phyloP scores from a whole-genome alignment of 2,797 vertebrate genomes.

The Xiphorhynchus erythropygius region DNA sequence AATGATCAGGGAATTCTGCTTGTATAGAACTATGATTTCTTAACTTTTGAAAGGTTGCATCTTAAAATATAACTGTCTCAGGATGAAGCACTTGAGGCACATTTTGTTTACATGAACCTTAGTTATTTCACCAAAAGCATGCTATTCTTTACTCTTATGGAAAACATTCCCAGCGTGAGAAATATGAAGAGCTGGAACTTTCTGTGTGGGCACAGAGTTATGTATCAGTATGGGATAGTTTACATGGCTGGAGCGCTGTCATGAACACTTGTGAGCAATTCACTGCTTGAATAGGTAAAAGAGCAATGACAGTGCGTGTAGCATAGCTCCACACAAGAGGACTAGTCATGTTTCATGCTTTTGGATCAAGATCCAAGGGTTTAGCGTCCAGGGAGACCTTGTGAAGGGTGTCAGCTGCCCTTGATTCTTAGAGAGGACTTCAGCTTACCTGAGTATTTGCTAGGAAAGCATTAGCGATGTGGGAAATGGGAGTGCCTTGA shows the following conservation, averaged over 20 bases:
- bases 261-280: background rate
- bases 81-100: background rate
- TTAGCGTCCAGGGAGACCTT: background rate
- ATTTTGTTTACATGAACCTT: background rate
- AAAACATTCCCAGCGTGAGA: background rate
- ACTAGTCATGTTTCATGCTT: fast-evolving
- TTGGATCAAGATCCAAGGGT: background rate
- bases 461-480: background rate
- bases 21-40: background rate
- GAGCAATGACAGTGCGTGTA: background rate
- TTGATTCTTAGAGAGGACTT: background rate
- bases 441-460: background rate
- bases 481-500: background rate
- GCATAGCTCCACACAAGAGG: background rate
- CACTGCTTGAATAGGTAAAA: background rate
- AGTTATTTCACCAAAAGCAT: background rate
- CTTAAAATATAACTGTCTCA: background rate
- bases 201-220: background rate
- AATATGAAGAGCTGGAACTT: background rate
- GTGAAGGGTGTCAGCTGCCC: background rate
- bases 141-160: background rate
- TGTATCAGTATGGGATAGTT: background rate
- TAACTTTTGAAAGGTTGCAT: background rate
- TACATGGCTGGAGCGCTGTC: background rate
- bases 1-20: background rate